Percentiles rank a stretch among this genome's conserved stretches.
phyloP scores from a whole-genome alignment of 1,140 invertebrate species.

The Tetranychus cinnabarinus region DNA sequence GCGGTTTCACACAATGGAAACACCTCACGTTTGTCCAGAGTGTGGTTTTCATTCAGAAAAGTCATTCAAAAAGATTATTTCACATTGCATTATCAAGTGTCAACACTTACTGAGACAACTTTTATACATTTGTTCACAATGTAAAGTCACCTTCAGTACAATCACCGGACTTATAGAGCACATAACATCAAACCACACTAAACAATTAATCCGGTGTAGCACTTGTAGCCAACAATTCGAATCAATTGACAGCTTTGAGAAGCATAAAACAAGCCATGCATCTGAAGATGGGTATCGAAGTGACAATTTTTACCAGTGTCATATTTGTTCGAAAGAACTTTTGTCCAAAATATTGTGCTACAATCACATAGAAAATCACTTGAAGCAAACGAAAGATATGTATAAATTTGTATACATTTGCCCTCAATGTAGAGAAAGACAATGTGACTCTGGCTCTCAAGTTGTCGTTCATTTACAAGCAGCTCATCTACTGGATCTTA shows the following conservation, averaged over 20 bases:
- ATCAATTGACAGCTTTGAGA: background rate
- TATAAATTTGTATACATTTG: background rate
- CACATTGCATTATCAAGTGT: background rate
- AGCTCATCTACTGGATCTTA: background rate
- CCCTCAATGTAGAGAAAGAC: background rate
- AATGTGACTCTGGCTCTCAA: background rate
- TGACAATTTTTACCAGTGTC: background rate
- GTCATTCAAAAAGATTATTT: background rate
- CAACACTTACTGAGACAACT: background rate
- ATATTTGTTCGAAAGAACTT: background rate
- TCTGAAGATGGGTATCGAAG: background rate
- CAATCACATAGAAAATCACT: background rate
- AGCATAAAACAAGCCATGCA: background rate
- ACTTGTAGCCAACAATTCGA: background rate
- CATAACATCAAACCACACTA: background rate
- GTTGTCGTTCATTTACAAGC: background rate
- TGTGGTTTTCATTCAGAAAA: background rate
- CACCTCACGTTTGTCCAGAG: background rate
- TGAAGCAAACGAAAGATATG: background rate
- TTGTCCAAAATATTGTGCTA: background rate
- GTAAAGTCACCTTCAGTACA: background rate
- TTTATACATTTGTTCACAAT: background rate
- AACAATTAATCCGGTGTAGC: background rate
- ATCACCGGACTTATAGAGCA: background rate
- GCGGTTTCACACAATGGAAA: background rate